Percentiles rank a stretch among this genome's conserved stretches.
Conservation (phyloP, 2,888 invertebrate species). For the Plusia festucae region DNA sequence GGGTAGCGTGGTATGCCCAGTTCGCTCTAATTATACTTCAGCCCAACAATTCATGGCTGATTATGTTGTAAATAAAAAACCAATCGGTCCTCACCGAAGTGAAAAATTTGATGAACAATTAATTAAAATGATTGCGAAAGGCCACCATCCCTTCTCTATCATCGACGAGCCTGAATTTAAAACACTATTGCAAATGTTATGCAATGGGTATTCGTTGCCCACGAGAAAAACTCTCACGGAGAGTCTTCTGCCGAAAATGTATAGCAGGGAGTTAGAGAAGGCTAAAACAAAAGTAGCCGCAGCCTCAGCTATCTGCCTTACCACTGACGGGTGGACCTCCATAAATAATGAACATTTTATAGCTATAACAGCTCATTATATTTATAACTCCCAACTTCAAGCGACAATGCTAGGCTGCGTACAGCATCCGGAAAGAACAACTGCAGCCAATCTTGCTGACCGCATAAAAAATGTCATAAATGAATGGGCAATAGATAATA, state of each 20-base stretch:
- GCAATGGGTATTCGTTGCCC: background rate
- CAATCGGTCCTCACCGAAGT: background rate
- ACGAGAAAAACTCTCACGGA: background rate
- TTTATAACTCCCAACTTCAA: conserved; percentile 6
- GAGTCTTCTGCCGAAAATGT: background rate
- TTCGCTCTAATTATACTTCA: background rate
- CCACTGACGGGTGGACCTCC: conserved; percentile 45
- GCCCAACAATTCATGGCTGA: conserved; percentile 3
- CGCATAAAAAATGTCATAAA: background rate
- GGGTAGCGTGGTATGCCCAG: background rate
- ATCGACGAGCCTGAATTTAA: conserved; percentile 8
- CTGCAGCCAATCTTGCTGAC: background rate
- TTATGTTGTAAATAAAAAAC: conserved; percentile 5
- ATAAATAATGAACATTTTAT: conserved; percentile 32
- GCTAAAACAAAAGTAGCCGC: background rate
- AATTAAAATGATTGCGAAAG: conserved; percentile 5
- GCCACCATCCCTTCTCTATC: background rate
- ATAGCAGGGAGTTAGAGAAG: background rate
- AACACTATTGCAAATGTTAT: conserved; percentile 7
- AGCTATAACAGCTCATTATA: conserved; percentile 38
- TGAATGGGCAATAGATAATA: conserved; percentile 23
- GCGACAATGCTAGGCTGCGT: background rate
- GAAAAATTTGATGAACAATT: conserved; percentile 10
- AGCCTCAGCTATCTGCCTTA: conserved; percentile 30
- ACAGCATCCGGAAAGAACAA: background rate